Conservation (phyloP, 2,888 invertebrate genomes). For the Unio pictorum region DNA sequence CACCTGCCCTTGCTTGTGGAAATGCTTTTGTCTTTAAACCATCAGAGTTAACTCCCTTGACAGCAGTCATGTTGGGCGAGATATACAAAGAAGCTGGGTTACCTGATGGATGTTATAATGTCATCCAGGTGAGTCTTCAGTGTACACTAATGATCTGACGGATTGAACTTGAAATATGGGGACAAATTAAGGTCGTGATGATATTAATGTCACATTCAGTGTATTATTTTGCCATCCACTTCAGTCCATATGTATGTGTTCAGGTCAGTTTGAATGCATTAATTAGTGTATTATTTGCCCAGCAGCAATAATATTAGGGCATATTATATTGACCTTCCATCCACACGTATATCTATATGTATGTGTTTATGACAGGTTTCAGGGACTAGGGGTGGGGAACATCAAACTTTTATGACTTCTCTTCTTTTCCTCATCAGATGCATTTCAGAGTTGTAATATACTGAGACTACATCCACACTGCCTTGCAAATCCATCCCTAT, state of each 20-base stretch:
- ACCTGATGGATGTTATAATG: conserved; percentile 74
- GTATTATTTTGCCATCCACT: background rate
- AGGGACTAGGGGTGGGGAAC: too few relatives aligned
- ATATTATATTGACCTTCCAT: too few relatives aligned
- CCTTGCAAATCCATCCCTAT: too few relatives aligned
- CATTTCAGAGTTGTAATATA: too few relatives aligned
- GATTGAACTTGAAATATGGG: background rate
- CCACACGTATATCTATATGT: too few relatives aligned
- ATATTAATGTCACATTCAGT: background rate
- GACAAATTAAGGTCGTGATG: too few relatives aligned
- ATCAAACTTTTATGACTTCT: too few relatives aligned
- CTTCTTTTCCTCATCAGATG: too few relatives aligned
- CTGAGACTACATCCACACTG: too few relatives aligned
- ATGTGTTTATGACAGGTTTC: too few relatives aligned
- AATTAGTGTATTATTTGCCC: background rate
- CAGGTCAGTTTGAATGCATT: too few relatives aligned
- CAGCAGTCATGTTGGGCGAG: conserved; percentile 75
- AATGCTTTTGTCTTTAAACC: conserved; percentile 77
- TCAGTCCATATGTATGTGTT: too few relatives aligned
- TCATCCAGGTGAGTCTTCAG: conserved; percentile 72
- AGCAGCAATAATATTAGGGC: background rate
- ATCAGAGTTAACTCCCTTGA: conserved; percentile 75
- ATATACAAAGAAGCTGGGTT: conserved; percentile 74
- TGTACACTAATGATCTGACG: background rate
- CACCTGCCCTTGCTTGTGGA: conserved; percentile 75